These are phyloP conservation scores for Mythimna ferrago DNA, from an alignment of 2,888 invertebrate genomes.

Conservation along the genomic window DNA sequence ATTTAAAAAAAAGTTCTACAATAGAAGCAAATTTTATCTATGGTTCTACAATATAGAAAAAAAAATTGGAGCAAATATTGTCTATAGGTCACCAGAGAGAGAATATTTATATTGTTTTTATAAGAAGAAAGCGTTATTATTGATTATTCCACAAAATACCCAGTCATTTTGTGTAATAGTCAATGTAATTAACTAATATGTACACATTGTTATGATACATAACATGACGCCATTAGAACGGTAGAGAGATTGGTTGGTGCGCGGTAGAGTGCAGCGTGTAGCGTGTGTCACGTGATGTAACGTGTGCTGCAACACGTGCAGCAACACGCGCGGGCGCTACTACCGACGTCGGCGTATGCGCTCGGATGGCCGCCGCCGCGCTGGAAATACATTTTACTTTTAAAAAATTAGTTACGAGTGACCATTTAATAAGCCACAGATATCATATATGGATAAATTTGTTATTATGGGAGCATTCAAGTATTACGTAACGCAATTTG, in stretches of 20 bases:
- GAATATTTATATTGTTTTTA: background rate
- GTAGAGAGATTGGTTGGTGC: constrained; percentile 14
- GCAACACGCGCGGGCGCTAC: constrained; percentile 12
- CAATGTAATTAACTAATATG: constrained; percentile 19
- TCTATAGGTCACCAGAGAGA: constrained; percentile 6
- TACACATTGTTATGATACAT: constrained; percentile 31
- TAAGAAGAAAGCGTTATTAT: constrained; percentile 2
- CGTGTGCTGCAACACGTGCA: background rate
- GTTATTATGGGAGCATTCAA: too few species aligned
- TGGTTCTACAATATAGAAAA: background rate
- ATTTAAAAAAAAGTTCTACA: background rate
- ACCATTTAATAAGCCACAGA: too few species aligned
- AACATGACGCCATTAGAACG: constrained; percentile 26
- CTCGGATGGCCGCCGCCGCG: constrained; percentile 41
- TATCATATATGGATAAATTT: too few species aligned
- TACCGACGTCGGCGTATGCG: constrained; percentile 46
- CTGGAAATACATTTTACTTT: constrained; percentile 6
- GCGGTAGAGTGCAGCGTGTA: background rate
- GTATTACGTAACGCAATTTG: too few species aligned
- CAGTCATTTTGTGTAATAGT: constrained; percentile 21
- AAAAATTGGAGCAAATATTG: background rate
- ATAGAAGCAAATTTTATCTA: constrained; percentile 14
- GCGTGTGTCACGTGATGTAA: background rate
- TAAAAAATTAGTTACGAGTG: background rate
- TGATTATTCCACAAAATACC: constrained; percentile 36